Conservation (phyloP, 2,888 invertebrate species). For the Metellina segmentata region DNA sequence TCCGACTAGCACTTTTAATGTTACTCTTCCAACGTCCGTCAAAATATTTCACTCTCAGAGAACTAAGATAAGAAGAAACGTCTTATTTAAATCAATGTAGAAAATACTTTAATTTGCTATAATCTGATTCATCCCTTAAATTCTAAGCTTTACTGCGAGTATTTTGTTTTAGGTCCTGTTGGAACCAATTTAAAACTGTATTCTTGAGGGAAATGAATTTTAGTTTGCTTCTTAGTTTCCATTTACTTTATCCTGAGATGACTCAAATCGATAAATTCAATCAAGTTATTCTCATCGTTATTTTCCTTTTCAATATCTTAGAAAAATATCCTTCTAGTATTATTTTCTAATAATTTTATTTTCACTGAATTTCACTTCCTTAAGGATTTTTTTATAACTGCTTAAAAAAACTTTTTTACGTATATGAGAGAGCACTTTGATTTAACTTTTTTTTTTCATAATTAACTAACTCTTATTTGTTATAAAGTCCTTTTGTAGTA, state of each 20-base stretch:
- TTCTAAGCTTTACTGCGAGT: not conserved
- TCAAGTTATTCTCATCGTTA: not conserved
- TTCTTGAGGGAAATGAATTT: not conserved
- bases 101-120: not conserved
- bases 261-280: not conserved
- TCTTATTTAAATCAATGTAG: too few species aligned
- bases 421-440: too few species aligned
- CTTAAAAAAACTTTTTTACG: too few species aligned
- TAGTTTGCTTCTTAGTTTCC: not conserved
- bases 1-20: too few species aligned
- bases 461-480: too few species aligned
- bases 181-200: not conserved
- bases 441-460: too few species aligned
- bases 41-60: too few species aligned
- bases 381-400: too few species aligned
- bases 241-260: not conserved
- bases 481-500: too few species aligned
- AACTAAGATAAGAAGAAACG: too few species aligned
- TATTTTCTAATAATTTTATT: not conserved
- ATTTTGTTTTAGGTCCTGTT: not conserved
- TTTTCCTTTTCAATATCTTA: not conserved
- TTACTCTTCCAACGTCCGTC: too few species aligned
- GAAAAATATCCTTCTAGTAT: not conserved
- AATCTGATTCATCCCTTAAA: not conserved
- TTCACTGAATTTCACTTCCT: too few species aligned